Conservation (phyloP, 2,888 invertebrate genomes). For the Hirtodrosophila histrioides region DNA sequence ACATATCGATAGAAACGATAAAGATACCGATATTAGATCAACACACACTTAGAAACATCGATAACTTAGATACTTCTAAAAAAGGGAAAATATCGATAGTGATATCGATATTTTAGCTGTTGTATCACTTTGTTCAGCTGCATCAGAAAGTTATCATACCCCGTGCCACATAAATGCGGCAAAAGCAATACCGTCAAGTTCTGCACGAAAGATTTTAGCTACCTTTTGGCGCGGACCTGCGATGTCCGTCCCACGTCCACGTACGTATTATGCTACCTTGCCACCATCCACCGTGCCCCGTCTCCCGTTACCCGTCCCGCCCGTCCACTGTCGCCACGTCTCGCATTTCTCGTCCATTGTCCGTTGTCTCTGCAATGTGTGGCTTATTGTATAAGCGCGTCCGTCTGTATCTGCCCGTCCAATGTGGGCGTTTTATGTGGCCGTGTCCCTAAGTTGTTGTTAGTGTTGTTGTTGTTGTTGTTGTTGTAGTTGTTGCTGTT, state of each 20-base stretch:
- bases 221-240: slow-evolving; percentile 58
- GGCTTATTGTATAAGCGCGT: slow-evolving; percentile 73
- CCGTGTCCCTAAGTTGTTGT: slow-evolving; percentile 53
- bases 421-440: slow-evolving; percentile 72
- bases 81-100: not conserved
- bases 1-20: too few relatives aligned
- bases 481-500: slow-evolving; percentile 28
- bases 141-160: slow-evolving; percentile 27
- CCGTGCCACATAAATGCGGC: slow-evolving; percentile 30
- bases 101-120: too few relatives aligned
- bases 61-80: too few relatives aligned
- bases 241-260: slow-evolving; percentile 25
- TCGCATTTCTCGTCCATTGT: slow-evolving; percentile 22
- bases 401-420: slow-evolving; percentile 54
- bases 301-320: slow-evolving; percentile 5
- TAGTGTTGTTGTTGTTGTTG: slow-evolving; percentile 29
- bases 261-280: not conserved
- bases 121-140: not conserved
- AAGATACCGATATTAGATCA: too few relatives aligned
- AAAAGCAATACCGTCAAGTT: slow-evolving; percentile 53
- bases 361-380: slow-evolving; percentile 65
- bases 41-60: too few relatives aligned
- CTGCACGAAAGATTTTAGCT: slow-evolving; percentile 80
- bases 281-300: not conserved
- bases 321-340: slow-evolving; percentile 1